Evolutionary conservation across 2,888 invertebrate species (phyloP).

Genomic region (Macaria notata): DNA sequence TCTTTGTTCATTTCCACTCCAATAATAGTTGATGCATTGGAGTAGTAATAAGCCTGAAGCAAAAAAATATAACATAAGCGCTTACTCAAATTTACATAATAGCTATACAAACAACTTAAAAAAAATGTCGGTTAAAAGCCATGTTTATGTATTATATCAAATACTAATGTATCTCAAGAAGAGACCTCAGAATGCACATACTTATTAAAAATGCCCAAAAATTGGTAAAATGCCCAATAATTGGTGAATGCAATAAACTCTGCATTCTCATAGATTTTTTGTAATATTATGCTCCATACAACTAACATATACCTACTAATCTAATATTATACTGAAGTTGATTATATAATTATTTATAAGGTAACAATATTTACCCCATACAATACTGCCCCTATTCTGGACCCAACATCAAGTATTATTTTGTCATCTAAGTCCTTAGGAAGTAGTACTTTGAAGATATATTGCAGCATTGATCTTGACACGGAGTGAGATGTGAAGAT

Average conservation of each 20-base stretch:
- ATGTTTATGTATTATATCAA: too few species aligned
- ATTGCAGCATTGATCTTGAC: conserved; percentile 81
- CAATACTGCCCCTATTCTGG: conserved; percentile 85
- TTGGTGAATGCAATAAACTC: too few species aligned
- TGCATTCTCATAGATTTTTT: too few species aligned
- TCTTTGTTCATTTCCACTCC: conserved; percentile 88
- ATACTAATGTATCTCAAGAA: too few species aligned
- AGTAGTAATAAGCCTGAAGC: conserved; percentile 83
- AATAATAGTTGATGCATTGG: conserved; percentile 80
- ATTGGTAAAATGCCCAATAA: too few species aligned
- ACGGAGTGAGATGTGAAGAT: conserved; percentile 86
- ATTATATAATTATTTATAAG: not conserved
- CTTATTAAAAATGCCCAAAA: too few species aligned
- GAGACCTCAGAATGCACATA: too few species aligned
- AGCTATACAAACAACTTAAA: too few species aligned
- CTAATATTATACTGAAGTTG: not conserved
- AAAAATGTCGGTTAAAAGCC: too few species aligned
- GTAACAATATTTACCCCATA: conserved; percentile 80
- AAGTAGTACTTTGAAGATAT: conserved; percentile 84
- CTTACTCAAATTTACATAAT: too few species aligned
- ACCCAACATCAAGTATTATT: conserved; percentile 86
- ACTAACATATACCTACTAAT: too few species aligned
- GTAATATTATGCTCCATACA: too few species aligned
- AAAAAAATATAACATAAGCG: not conserved
- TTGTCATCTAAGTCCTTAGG: conserved; percentile 82